phyloP scores from a whole-genome alignment of 2,888 invertebrate genomes.

The Sisyra terminalis region DNA sequence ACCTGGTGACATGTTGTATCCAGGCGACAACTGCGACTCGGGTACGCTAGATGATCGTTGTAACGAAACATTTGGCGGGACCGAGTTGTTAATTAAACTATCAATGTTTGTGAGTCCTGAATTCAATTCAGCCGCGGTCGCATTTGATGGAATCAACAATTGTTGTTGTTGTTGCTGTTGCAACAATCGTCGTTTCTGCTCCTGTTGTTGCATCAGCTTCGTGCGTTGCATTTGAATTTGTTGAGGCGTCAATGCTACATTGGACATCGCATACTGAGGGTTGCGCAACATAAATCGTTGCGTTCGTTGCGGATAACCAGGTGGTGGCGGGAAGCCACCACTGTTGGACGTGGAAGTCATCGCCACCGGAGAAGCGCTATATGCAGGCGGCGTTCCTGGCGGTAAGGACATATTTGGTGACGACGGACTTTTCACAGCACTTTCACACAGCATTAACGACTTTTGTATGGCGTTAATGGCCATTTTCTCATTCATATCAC shows the following conservation, averaged over 20 bases:
- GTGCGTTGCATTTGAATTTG: slow-evolving; percentile 16
- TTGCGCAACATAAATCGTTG: slow-evolving; percentile 9
- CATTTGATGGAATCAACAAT: slow-evolving; percentile 62
- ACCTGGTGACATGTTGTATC: slow-evolving; percentile 31
- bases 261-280: slow-evolving; percentile 16
- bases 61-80: slow-evolving; percentile 80
- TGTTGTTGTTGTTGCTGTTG: slow-evolving; percentile 70
- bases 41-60: slow-evolving; percentile 46
- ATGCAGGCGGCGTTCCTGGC: slow-evolving; percentile 42
- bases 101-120: slow-evolving; percentile 54
- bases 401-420: slow-evolving; percentile 28
- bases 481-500: slow-evolving; percentile 46
- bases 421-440: slow-evolving; percentile 42
- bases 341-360: slow-evolving; percentile 12
- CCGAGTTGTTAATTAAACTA: slow-evolving; percentile 67
- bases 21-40: slow-evolving; percentile 44
- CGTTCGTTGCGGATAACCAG: slow-evolving; percentile 20
- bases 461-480: slow-evolving; percentile 83
- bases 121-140: slow-evolving; percentile 39
- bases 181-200: slow-evolving; percentile 40
- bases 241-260: slow-evolving; percentile 14
- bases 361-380: slow-evolving; percentile 24
- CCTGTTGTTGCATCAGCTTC: slow-evolving; percentile 31
- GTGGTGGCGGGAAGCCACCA: slow-evolving; percentile 23
- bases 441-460: slow-evolving; percentile 72